Conservation (phyloP, 2,888 invertebrate species). For the Dryomyza anilis region DNA sequence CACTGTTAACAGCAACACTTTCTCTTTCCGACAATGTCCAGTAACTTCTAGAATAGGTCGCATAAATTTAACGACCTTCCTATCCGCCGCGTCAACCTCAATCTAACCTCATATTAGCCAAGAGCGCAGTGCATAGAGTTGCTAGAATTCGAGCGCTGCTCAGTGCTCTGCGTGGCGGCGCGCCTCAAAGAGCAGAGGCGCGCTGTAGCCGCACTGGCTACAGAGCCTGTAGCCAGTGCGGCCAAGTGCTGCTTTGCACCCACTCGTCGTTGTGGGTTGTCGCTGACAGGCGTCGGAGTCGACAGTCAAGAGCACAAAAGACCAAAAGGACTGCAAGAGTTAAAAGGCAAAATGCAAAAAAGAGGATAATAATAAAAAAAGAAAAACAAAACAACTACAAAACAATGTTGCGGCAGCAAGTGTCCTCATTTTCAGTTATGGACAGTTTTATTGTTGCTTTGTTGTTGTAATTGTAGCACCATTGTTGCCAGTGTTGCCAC, state of each 20-base stretch:
- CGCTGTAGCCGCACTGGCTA: neutral
- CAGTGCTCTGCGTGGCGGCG: too few species aligned
- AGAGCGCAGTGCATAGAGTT: slow-evolving; percentile 15
- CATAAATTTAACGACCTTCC: slow-evolving; percentile 22
- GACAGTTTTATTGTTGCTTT: slow-evolving; percentile 35
- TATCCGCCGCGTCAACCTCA: slow-evolving; percentile 23
- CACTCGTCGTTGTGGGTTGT: neutral
- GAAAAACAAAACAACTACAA: neutral
- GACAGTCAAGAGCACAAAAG: neutral
- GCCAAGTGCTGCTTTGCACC: neutral
- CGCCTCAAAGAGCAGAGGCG: too few species aligned
- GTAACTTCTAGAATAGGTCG: neutral
- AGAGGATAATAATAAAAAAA: neutral
- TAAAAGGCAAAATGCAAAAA: neutral
- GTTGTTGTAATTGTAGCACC: slow-evolving; percentile 5
- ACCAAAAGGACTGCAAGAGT: neutral
- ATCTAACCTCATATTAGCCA: slow-evolving; percentile 33
- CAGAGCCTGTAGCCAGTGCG: too few species aligned
- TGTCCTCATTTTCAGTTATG: slow-evolving; percentile 49
- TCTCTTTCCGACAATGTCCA: neutral
- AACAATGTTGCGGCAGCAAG: slow-evolving; percentile 33
- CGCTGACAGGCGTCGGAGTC: neutral
- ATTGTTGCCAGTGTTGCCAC: slow-evolving; percentile 27
- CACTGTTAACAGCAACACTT: too few species aligned
- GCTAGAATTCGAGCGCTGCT: too few species aligned